Base-by-base conservation (phyloP, 2,113 vertebrate genomes). In the Cervus canadensis region DNA sequence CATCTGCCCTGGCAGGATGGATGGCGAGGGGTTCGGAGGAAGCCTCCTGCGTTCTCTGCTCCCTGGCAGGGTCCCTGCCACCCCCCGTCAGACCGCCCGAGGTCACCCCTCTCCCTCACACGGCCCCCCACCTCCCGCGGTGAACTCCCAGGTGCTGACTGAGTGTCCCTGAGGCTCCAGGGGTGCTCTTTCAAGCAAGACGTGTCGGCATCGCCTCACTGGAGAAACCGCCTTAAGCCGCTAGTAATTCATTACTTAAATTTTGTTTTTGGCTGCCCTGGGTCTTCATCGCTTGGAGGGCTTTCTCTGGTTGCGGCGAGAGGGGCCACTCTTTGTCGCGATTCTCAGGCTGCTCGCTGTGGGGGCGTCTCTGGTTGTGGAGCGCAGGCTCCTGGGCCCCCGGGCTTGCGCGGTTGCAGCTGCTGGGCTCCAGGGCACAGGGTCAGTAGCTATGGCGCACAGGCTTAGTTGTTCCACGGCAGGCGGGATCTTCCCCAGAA, bases 381-480 rank as follows among this genome's bases (percentile, higher is more conserved):
- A 76, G 36, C 71, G 2, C 36, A 16, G 56, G 21, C 21, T 57
- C 56, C 21, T 9, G 71, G 67, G 1, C 71, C 2, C 71, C 43
- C 0, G 21, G 71, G 21, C 71, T 43, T 14, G 11, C 5, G 36
- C 26, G 23, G 40, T 26, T 3, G 40, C 40, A 3, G 71, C 11
- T 14, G 11, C 36, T 0, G 5, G 71, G 71, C 2, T 74, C 67
- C 23, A 15, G 36, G 2, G 71, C 23, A 4, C 6, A 8, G 23
- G 12, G 3, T 43, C 71, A 76, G 40, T 7, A 7, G 71, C 2
- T 14, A 23, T 3, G 12, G 36, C 0, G 1, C 71, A 7, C 3
- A 3, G 67, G 71, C 36, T 43, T 76, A 43, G 21, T 2, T 76
- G 71, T 26, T 43, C 40, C 71, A 26, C 0, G 1, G 71, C 36